Evolutionary conservation across 2,113 vertebrate species (phyloP), one percentile per base, ranked within the genome.

Genomic region (Epinephelus fuscoguttatus): DNA sequence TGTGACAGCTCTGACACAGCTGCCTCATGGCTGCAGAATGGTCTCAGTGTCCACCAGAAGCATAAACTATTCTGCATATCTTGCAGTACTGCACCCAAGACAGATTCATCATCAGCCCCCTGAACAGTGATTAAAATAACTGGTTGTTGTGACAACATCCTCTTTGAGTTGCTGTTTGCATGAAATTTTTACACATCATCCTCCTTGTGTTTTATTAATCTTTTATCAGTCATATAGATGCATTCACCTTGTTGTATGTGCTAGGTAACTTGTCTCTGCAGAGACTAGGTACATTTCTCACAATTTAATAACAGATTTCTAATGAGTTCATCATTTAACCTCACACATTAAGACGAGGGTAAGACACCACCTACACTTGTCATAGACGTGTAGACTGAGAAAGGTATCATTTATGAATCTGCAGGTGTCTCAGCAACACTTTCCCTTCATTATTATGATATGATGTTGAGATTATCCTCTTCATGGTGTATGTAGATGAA

Each of bases 1-100:
- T 56, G 23, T 45, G 18, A 67, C 47, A n/a, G 50, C 18, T 47
- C 50, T 71, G 59, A 64, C 37, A n/a, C 49, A 33, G 69, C 59
- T 72, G 68, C 37, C 27, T 73, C 18, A 7, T 23, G n/a, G 11
- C 33, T 62, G 49, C 3, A 0, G 45, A 80, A 80, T 37, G 30
- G 3, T 72, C 64, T 73, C 69, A 18, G 2, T 52, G 61, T 50
- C 52, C 6, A 50, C 4, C 45, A 30, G 30, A 18, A 45, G 14
- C 12, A 53, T 79, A 52, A 53, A 37, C 19, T 33, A 55, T 49
- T 23, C 23, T 27, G 50, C 25, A 47, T 10, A 23, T 30, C n/a
- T 68, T 60, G 19, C 40, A 70, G 57, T 18, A 23, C n/a, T 23
- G 7, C 17, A 40, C 7, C 52, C 17, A 21, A 60, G 30, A 68